Evolutionary conservation across 2,113 vertebrate genomes (phyloP), one percentile per base, ranked within the genome.

Genomic region (Stigmatopora argus): DNA sequence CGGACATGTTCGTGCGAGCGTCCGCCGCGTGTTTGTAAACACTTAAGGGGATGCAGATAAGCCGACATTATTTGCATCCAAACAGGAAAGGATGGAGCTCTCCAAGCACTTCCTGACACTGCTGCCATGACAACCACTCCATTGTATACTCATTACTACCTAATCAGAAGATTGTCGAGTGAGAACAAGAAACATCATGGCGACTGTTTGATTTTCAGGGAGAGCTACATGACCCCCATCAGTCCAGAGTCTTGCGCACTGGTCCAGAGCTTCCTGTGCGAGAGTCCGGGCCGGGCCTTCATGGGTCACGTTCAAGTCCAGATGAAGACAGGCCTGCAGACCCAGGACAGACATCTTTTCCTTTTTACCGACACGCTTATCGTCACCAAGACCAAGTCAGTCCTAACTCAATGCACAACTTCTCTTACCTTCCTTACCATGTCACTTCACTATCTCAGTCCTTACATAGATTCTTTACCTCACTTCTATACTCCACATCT

Each of bases 311-410:
- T 89, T 48, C 93, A 92, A 0, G 90, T 90, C 31, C 94, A 97
- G 75, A 90, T 98, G 66, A 94, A 93, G 89, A 94, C 93, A 0
- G 94, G 95, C 44, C 89, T 97, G 59, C 94, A 97, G 83, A 95
- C 91, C 53, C 95, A 98, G 82, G 95, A 97, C 62, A 86, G 96
- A 35, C 93, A 95, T 75, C 91, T 98, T 72, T 96, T 98, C 81
- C 92, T 98, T 59, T 98, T 97, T 87, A 93, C 78, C 2, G 96
- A 98, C 80, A 84, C 94, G 2, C 90, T 98, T 66, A 89, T 97
- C 65, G 88, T 98, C 75, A 90, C 95, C 83, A 98, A 98, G 84
- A 91, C 94, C 83, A 97, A 97, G 96, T 98, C 81, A 90, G 95
- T 89, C 46, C 64, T 63, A 35, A n/a, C 44, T 69, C 26, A 38